A percentile compares a stretch with the other conserved stretches of the same genome.
These are phyloP conservation scores for Agelastica alni DNA, from an alignment of 2,888 invertebrate genomes.

Conservation along the genomic window DNA sequence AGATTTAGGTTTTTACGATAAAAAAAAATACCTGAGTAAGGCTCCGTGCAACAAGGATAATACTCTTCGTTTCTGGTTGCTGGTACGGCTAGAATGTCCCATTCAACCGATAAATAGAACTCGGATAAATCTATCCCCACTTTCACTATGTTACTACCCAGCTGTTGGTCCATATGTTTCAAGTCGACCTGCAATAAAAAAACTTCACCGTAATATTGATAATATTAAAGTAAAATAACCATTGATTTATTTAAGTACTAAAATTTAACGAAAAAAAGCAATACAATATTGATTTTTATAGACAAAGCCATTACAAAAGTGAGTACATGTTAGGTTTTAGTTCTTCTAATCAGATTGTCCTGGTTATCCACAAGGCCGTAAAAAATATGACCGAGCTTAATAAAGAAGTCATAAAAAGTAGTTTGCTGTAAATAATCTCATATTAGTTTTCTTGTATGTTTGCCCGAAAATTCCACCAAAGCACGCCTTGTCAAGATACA, in stretches of 20 bases:
- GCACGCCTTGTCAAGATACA: too few relatives aligned
- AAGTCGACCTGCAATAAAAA: constrained; percentile 71
- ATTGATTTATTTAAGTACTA: too few relatives aligned
- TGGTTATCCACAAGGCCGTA: constrained; percentile 11
- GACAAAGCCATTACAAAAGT: too few relatives aligned
- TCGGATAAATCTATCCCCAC: constrained; percentile 92
- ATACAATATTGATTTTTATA: too few relatives aligned
- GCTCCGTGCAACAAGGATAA: constrained; percentile 86
- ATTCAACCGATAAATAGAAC: constrained; percentile 96
- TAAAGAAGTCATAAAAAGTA: constrained; percentile 25
- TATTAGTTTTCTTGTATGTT: constrained; percentile 26
- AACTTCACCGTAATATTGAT: too few relatives aligned
- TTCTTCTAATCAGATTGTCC: neutral
- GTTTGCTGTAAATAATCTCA: constrained; percentile 28
- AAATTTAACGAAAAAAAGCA: too few relatives aligned
- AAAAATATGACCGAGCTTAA: constrained; percentile 24
- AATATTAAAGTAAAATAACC: too few relatives aligned
- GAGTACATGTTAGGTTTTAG: too few relatives aligned
- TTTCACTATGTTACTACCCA: constrained; percentile 84
- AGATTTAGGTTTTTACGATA: too few relatives aligned
- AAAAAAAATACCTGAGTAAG: constrained; percentile 87
- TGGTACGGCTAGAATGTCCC: constrained; percentile 95
- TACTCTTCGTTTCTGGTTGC: constrained; percentile 90
- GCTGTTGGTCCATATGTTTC: constrained; percentile 78
- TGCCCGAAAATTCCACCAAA: too few relatives aligned